These are phyloP conservation scores for Grallaria varia DNA, from an alignment of 2,113 vertebrate species.

Conservation along the genomic window DNA sequence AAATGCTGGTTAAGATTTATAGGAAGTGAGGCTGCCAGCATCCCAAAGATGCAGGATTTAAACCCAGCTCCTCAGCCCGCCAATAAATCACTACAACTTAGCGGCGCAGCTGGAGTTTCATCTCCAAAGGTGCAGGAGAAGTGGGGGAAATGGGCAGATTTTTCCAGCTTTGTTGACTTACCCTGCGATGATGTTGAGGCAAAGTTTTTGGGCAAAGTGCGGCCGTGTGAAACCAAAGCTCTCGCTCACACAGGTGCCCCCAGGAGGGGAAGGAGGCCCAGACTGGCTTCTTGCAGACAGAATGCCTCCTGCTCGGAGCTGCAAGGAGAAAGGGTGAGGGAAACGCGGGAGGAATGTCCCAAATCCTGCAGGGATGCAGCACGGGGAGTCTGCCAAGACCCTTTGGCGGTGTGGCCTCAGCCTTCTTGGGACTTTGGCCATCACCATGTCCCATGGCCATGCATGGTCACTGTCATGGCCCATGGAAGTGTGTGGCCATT, in stretches of 20 bases:
- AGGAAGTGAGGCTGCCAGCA: slow-evolving; percentile 44
- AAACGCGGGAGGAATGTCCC: fast-evolving
- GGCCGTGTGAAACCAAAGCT: neutral
- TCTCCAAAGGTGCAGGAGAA: slow-evolving; percentile 45
- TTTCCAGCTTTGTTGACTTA: neutral
- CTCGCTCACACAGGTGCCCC: neutral
- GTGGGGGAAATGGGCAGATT: neutral
- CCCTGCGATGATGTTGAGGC: neutral
- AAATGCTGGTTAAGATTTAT: slow-evolving; percentile 61
- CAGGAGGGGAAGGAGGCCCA: neutral
- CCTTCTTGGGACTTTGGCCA: neutral
- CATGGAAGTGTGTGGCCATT: no score
- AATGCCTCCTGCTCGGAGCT: neutral
- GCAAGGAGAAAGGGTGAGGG: neutral
- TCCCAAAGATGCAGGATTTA: slow-evolving; percentile 26
- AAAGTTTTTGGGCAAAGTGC: neutral
- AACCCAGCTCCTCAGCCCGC: slow-evolving; percentile 38
- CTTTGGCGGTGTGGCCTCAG: neutral
- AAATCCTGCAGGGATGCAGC: fast-evolving
- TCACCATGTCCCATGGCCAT: fast-evolving
- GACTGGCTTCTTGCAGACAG: neutral
- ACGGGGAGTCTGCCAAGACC: fast-evolving
- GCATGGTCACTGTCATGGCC: no score
- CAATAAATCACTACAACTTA: slow-evolving; percentile 28
- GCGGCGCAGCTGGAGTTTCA: neutral